A percentile compares a stretch with the other conserved stretches of the same genome.
Evolutionary conservation across 1,140 invertebrate species (phyloP).

Genomic region (Drosophila baimaii): DNA sequence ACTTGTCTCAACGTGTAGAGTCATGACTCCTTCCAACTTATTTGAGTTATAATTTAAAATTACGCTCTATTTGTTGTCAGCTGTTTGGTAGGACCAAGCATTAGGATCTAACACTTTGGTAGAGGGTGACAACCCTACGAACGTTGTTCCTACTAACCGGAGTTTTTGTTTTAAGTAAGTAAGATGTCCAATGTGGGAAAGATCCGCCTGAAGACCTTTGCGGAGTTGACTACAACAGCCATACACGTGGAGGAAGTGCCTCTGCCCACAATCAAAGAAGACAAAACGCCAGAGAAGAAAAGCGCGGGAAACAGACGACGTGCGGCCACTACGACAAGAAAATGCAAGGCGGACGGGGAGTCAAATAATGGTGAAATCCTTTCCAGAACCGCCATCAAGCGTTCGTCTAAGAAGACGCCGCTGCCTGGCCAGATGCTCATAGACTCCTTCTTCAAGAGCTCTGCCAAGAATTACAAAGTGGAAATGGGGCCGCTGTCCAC

Average conservation of each 20-base stretch:
- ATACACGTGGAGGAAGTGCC: not conserved
- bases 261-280: too few relatives aligned
- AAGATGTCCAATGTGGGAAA: constrained; percentile 53
- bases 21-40: not conserved
- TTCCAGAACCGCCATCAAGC: constrained; percentile 38
- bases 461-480: constrained; percentile 61
- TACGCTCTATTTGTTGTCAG: not conserved
- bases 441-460: constrained; percentile 70
- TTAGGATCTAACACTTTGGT: not conserved
- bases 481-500: constrained; percentile 13
- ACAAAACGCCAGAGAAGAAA: constrained; percentile 55
- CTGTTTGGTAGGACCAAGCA: not conserved
- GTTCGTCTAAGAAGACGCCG: constrained; percentile 55
- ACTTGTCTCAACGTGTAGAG: not conserved
- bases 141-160: not conserved
- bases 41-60: too few relatives aligned
- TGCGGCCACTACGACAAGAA: constrained; percentile 56
- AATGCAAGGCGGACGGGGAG: constrained; percentile 18
- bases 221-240: constrained; percentile 24
- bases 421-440: constrained; percentile 65
- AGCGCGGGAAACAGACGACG: constrained; percentile 38
- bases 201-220: constrained; percentile 51
- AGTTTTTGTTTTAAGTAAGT: constrained; percentile 3
- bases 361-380: not conserved
- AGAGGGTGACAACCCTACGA: not conserved